phyloP scores from a whole-genome alignment of 2,113 vertebrate genomes.

The Physeter macrocephalus region DNA sequence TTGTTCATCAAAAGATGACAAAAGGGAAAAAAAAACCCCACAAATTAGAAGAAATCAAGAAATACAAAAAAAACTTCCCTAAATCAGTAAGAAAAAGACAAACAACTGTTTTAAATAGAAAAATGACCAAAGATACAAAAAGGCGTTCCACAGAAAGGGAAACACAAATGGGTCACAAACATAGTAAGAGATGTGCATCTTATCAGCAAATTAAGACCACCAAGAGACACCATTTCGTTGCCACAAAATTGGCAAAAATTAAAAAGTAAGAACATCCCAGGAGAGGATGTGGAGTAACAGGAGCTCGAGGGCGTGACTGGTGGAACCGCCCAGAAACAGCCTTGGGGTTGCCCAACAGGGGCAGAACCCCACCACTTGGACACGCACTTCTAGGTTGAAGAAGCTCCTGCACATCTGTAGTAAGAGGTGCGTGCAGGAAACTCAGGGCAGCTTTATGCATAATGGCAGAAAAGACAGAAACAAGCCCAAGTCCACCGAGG shows the following conservation, averaged over 20 bases:
- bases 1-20: neutral
- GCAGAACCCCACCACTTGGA: neutral
- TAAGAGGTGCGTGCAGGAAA: too few species aligned
- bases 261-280: neutral
- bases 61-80: neutral
- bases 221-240: neutral
- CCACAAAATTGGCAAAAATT: neutral
- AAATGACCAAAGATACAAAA: neutral
- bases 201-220: neutral
- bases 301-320: rapidly evolving
- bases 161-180: neutral
- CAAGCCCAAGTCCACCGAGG: neutral
- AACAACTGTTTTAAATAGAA: neutral
- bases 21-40: neutral
- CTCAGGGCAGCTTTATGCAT: neutral
- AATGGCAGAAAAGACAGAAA: neutral
- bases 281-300: neutral
- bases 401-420: neutral
- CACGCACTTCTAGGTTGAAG: neutral
- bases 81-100: neutral
- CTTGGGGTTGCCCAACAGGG: neutral
- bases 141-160: neutral
- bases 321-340: neutral
- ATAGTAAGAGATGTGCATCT: neutral
- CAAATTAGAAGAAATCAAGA: neutral